Base-by-base conservation (phyloP, 2,888 invertebrate species). In the Microctonus hyperodae region DNA sequence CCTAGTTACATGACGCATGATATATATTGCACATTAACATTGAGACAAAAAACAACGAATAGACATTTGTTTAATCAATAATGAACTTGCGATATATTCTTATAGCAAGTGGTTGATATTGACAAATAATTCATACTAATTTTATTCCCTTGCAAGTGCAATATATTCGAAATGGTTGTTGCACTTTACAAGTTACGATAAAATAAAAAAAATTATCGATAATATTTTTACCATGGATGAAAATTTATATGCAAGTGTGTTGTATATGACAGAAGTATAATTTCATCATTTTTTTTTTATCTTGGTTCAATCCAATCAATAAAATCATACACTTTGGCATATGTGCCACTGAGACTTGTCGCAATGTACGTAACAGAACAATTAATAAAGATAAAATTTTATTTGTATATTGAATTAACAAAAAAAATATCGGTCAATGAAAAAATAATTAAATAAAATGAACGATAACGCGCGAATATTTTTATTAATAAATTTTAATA, bases 281-380 rank as follows among this genome's bases (percentile, higher is more conserved):
- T 9, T 51, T 23, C 10, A 5, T 28, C n/a, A 11, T 23, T 53
- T n/a, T 10, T 25, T 28, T 48, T 50, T 60, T 13, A 31, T 61
- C 16, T n/a, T 51, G 35, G 51, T 61, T 22, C 4, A 7, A 33
- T 31, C 16, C 20, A 33, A 61, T 61, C 61, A 51, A 61, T 61
- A 61, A 35, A 61, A 61, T 61, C 23, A 51, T 61, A 22, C 55
- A 55, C 33, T 44, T 33, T 4, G 6, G 35, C 22, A 44, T 23
- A 61, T 13, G 51, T 61, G 61, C 31, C 50, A 35, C 22, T 61
- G 61, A 61, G 7, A 51, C 33, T 6, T 33, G 48, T 35, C 20
- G 11, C 31, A 28, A 31, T 16, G 2, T 11, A 3, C n/a, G 5
- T 50, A 25, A 3, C 13, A 23, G 10, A 22, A 51, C 23, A 51